Base-by-base conservation (phyloP, 2,113 vertebrate genomes). In the Rhombomys opimus region DNA sequence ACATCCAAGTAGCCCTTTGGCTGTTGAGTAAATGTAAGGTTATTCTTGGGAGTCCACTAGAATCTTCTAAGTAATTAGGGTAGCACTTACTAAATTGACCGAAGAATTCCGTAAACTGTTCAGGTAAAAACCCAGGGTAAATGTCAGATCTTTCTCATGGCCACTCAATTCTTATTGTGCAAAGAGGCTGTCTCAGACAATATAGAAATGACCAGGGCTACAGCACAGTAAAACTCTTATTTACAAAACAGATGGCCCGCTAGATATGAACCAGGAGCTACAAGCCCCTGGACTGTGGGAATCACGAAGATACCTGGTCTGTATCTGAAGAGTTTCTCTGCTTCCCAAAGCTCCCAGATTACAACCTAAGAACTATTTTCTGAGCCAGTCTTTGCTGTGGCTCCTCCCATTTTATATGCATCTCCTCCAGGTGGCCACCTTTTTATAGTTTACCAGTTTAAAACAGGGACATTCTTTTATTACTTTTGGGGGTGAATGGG, bases 321-420 rank as follows among this genome's bases (percentile, higher is more conserved):
- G 22, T 90, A 73, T 82, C 77, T 89, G 65, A 85, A 92, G 90
- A 90, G 68, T 96, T 96, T 89, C 94, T 93, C 35, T 85, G n/a
- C 85, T 93, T 94, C 35, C 63, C 87, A 86, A 81, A 95, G 67
- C 67, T 95, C 93, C 63, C 86, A 78, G 86, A 15, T 70, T 85
- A 54, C 35, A 84, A 90, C 88, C 89, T 90, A 96, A 95, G 92
- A 95, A 89, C 70, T 81, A 20, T 68, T 89, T 96, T 92, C 90
- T 90, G 78, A 68, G 82, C 30, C 8, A 0, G 23, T 87, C 54
- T 93, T 85, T 95, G 57, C 54, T n/a, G 75, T 65, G 86, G 63
- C 89, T 93, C 93, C 52, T 90, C 85, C 90, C 90, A 94, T 46
- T 91, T 91, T 87, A 91, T 63, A 68, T 90, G 7, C 54, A 90